Evolutionary conservation across 2,888 invertebrate species (phyloP), one percentile per base, ranked within the genome.

Genomic region (Phorcus lineatus): DNA sequence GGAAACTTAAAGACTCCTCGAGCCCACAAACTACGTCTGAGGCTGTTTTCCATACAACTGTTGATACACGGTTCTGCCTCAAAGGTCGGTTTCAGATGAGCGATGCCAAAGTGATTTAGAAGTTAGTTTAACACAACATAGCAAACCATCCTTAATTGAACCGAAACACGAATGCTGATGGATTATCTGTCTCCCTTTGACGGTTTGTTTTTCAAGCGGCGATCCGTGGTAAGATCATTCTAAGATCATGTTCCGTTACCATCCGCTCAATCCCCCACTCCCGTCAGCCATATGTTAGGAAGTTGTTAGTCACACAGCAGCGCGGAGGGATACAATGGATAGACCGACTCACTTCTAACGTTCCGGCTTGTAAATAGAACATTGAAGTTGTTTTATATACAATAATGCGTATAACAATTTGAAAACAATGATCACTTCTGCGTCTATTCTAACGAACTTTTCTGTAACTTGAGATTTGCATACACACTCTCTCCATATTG

Each of bases 261-360:
- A 13, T 62, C 16, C 62, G 13, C 24, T 62, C 24, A 24, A 13
- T 22, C 24, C 24, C 22, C 24, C 17, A 6, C 24, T 62, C 62
- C 62, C 28, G 6, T 22, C 28, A 17, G 28, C 62, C 62, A 62
- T 62, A 62, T 62, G 62, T 22, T 57, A 6, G 62, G 62, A 24
- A 62, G 62, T 62, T 62, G 62, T 62, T 62, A 62, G 62, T 62
- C 62, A 62, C 62, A n/a, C 62, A 62, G 62, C 24, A 62, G 28
- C 62, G 62, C 62, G 62, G 24, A 62, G 17, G 62, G 28, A 62
- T 62, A 62, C 62, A 62, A 62, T 62, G 22, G 62, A 31, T 17
- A 22, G 62, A 13, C 24, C 22, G 24, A 4, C 9, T 62, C 28
- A 62, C 62, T 0, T 62, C 62, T 62, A 7, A 22, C 22, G 16